Evolutionary conservation across 2,888 invertebrate species (phyloP).

Genomic region (Tinea trinotella): DNA sequence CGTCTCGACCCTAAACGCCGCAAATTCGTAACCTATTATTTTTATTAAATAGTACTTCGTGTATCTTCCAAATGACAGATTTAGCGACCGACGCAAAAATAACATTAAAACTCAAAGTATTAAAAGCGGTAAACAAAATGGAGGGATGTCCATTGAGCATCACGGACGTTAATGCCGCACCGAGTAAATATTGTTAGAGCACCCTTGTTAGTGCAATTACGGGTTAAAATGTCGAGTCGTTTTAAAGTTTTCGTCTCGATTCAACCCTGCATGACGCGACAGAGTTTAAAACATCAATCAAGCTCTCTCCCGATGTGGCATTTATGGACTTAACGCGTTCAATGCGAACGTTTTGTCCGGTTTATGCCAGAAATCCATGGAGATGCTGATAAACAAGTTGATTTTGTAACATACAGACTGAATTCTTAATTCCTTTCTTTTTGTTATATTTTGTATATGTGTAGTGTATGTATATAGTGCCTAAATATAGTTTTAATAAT

Average conservation of each 20-base stretch:
- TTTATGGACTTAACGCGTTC: slow-evolving; percentile 29
- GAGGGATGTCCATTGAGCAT: background rate
- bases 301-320: slow-evolving; percentile 25
- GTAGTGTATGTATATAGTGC: too few species aligned
- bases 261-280: slow-evolving; percentile 36
- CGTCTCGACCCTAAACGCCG: too few species aligned
- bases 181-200: slow-evolving; percentile 64
- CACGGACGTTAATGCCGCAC: slow-evolving; percentile 49
- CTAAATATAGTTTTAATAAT: too few species aligned
- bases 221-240: slow-evolving; percentile 39
- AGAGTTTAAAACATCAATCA: slow-evolving; percentile 53
- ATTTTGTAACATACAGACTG: too few species aligned
- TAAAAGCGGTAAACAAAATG: slow-evolving; percentile 36
- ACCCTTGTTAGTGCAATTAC: slow-evolving; percentile 66
- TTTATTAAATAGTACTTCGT: too few species aligned
- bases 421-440: too few species aligned
- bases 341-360: background rate
- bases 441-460: too few species aligned
- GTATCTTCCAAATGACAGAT: too few species aligned
- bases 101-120: slow-evolving; percentile 46
- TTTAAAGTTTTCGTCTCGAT: slow-evolving; percentile 53
- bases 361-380: background rate
- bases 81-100: too few species aligned
- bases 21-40: too few species aligned
- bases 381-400: background rate